Evolutionary conservation across 2,113 vertebrate genomes (phyloP).

Genomic region (Anser cygnoides): DNA sequence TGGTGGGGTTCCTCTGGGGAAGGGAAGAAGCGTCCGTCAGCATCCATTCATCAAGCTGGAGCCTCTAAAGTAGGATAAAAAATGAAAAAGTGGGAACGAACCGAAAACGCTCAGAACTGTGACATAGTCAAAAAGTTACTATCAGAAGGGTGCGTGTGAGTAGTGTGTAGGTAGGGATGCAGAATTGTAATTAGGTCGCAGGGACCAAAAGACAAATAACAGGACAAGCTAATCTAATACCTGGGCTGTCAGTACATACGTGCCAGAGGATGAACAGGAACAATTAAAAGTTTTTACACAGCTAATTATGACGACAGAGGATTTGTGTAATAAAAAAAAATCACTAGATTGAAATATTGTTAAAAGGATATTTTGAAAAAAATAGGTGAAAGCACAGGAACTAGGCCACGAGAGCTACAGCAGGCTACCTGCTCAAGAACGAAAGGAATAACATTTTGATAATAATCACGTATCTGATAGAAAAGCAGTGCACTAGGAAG

Average conservation of each 20-base stretch:
- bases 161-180: neutral
- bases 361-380: neutral
- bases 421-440: neutral
- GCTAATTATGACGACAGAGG: neutral
- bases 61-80: neutral
- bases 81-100: neutral
- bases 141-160: neutral
- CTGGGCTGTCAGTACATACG: neutral
- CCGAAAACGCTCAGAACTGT: neutral
- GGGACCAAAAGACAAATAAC: slow-evolving; percentile 35
- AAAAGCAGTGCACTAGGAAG: neutral
- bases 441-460: neutral
- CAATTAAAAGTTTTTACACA: slow-evolving; percentile 14
- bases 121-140: neutral
- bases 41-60: neutral
- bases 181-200: slow-evolving; percentile 49
- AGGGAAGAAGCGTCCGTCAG: neutral
- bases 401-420: neutral
- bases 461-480: neutral
- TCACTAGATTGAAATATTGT: neutral
- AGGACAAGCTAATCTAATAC: slow-evolving; percentile 53
- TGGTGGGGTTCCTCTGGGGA: neutral
- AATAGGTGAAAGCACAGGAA: neutral
- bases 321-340: neutral
- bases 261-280: neutral